These are phyloP conservation scores for Corythaixoides concolor DNA, from an alignment of 2,113 vertebrate species.

Conservation along the genomic window DNA sequence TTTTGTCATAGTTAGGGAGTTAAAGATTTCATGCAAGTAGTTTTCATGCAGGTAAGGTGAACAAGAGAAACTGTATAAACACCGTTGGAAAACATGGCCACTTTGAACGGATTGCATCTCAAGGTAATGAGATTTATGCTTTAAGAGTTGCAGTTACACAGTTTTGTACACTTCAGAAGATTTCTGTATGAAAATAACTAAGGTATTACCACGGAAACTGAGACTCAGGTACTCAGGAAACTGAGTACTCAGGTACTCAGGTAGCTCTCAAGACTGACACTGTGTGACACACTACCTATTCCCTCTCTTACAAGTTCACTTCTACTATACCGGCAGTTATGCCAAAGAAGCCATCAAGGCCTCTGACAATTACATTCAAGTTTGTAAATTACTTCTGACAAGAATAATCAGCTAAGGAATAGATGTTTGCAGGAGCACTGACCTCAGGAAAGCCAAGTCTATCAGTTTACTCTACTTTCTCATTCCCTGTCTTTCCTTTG, in stretches of 20 bases:
- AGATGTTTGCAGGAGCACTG: neutral
- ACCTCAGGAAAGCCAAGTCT: neutral
- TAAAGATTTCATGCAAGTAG: neutral
- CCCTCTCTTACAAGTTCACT: neutral
- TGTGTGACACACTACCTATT: neutral
- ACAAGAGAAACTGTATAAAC: neutral
- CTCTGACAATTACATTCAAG: neutral
- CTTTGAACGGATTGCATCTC: neutral
- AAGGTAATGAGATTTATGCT: neutral
- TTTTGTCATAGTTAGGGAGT: neutral
- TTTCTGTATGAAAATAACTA: neutral
- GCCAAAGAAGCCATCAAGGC: neutral
- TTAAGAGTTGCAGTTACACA: neutral
- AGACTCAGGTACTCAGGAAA: neutral
- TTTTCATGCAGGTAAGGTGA: neutral
- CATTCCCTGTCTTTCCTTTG: neutral
- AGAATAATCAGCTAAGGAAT: neutral
- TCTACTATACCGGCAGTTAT: neutral
- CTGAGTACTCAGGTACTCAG: fast-evolving
- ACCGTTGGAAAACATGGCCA: neutral
- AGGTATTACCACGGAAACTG: neutral
- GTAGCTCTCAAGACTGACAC: neutral
- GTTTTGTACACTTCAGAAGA: neutral
- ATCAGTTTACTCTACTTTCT: neutral
- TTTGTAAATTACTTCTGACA: neutral